Evolutionary conservation across 2,888 invertebrate species (phyloP).

Genomic region (Clitarchus hookeri): DNA sequence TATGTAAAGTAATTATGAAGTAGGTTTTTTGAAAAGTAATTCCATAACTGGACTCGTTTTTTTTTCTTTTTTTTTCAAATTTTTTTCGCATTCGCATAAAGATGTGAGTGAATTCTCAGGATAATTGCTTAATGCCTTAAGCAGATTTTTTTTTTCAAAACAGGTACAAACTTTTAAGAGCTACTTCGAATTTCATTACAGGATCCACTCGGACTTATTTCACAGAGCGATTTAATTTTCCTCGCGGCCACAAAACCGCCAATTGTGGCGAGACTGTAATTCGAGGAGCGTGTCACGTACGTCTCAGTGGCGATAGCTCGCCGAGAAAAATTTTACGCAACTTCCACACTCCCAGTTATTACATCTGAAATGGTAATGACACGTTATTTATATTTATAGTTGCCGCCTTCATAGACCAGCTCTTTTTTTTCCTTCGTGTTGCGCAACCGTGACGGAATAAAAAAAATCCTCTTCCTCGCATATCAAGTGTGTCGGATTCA

Average conservation of each 20-base stretch:
- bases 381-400: neutral
- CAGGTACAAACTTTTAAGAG: neutral
- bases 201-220: neutral
- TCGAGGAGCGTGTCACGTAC: neutral
- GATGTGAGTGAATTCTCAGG: too few species aligned
- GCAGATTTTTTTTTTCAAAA: neutral
- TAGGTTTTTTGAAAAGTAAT: too few species aligned
- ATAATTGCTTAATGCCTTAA: too few species aligned
- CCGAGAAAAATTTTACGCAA: neutral
- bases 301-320: neutral
- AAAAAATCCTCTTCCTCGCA: neutral
- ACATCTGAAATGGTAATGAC: slow-evolving; percentile 8
- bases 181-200: neutral
- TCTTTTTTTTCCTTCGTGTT: neutral
- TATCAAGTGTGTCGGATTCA: neutral
- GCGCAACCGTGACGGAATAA: neutral
- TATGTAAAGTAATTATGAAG: too few species aligned
- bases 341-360: slow-evolving; percentile 5
- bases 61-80: too few species aligned
- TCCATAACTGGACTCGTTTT: too few species aligned
- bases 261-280: neutral
- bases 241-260: neutral
- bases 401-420: neutral
- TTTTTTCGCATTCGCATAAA: too few species aligned
- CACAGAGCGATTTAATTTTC: neutral